phyloP scores from a whole-genome alignment of 2,113 vertebrate genomes.

The Notothenia rossii region DNA sequence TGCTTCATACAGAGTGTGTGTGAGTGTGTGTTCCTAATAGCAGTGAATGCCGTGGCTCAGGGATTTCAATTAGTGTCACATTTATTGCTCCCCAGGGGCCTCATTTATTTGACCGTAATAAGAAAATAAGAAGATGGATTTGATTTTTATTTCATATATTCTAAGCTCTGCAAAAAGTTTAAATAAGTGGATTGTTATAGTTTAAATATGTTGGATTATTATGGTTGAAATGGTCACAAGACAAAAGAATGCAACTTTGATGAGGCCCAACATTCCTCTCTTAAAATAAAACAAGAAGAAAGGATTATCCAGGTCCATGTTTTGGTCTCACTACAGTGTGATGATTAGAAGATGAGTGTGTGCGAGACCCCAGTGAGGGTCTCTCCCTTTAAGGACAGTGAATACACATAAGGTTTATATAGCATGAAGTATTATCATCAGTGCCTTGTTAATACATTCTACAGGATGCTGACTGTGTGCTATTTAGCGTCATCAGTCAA shows the following conservation, averaged over 20 bases:
- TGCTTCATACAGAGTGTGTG: conserved; percentile 28
- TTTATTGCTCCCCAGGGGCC: conserved; percentile 4
- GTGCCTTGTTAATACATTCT: conserved; percentile 20
- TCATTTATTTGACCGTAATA: background rate
- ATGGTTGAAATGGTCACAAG: conserved; percentile 48
- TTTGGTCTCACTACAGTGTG: conserved; percentile 15
- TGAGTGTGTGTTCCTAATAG: conserved; percentile 23
- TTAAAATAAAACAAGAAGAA: background rate
- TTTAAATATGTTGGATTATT: conserved; percentile 19
- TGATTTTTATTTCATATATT: conserved; percentile 27
- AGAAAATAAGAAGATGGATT: background rate
- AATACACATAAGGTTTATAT: background rate
- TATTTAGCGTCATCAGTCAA: background rate
- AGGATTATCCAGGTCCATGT: conserved; percentile 18
- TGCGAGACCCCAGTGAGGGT: background rate
- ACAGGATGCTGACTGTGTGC: background rate
- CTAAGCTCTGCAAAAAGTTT: background rate
- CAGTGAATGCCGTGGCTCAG: conserved; percentile 17
- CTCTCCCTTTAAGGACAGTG: conserved; percentile 26
- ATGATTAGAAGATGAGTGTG: background rate
- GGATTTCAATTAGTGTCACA: conserved; percentile 35
- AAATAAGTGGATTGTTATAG: conserved; percentile 18
- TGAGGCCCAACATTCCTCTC: background rate
- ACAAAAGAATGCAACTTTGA: background rate
- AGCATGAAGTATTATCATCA: background rate